Base-by-base conservation (phyloP, 2,888 invertebrate genomes). In the Plagodis dolabraria region DNA sequence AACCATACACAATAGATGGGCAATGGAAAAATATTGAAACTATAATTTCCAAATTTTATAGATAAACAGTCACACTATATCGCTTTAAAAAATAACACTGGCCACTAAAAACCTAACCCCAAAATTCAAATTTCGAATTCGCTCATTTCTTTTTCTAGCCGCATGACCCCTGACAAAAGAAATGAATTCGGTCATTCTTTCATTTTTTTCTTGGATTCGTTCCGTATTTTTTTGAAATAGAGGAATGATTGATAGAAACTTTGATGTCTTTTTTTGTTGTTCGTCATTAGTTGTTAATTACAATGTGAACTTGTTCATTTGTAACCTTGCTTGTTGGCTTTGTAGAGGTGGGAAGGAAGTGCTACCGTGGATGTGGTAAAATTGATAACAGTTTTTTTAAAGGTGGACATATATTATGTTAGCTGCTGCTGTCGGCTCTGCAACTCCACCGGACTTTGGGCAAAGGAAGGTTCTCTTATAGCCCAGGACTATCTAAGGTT, bases 241-340 rank as follows among this genome's bases (percentile, higher is more conserved):
- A 82, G 70, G 82, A 83, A 87, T 90, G 89, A 89, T 89, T 89
- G 88, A 90, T 89, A 85, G 87, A 81, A 80, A 76, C 71, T 69
- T 77, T 87, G 87, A 87, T 86, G 88, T 87, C 86, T 88, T 87
- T 89, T 89, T 90, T 89, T 86, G 87, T 74, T 68, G 80, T 85
- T 78, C 80, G 80, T 89, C 89, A 90, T 89, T 90, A 90, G 83
- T 76, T 82, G 84, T 86, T 90, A 89, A 90, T 90, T 89, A 90
- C 82, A 84, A 40, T 85, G 87, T 89, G 85, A 87, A 87, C 79
- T 85, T 82, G 80, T 84, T 89, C 86, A 86, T 88, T 89, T 86
- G 88, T 85, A 82, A 72, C 74, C 75, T 75, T 75, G 77, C 66
- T 60, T 67, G 75, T 74, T 67, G 70, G 72, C 67, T 70, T 55